Evolutionary conservation across 2,113 vertebrate species (phyloP), one percentile per base, ranked within the genome.

Genomic region (Fukomys damarensis): DNA sequence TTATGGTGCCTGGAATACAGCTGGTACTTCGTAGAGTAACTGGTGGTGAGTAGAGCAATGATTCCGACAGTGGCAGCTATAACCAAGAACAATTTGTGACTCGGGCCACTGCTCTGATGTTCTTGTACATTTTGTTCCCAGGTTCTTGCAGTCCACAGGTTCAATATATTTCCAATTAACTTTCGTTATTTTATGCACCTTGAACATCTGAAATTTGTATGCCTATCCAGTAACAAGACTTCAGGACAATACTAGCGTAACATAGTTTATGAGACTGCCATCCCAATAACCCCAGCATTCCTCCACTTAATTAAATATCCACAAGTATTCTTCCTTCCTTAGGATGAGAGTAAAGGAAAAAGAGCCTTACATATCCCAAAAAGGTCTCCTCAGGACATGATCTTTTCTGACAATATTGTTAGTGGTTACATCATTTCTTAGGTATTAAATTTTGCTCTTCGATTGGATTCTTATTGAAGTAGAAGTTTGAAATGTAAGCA

Each of bases 391-490:
- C 6, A 17, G 56, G 22, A 4, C 38, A n/a, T 81, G 41, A 82
- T 87, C 0, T 66, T 86, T 10, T 20, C 68, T 32, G 56, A 46
- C 26, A 94, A 93, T 76, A 79, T 6, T 83, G 5, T 76, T 91
- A 49, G 85, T 26, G 0, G 7, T 52, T 41, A 81, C n/a, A 59
- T 85, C 28, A 86, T 85, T 11, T 65, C 52, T 46, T 85, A 83
- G 28, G 79, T 83, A 52, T n/a, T 91, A 68, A 90, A 52, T 86
- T 66, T n/a, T 63, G 76, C 46, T 88, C 41, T 22, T 86, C 70
- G 90, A 59, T 86, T n/a, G 79, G 22, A 52, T 61, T 79, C 10
- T 86, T 52, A 63, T 26, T 94, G 35, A 96, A 86, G 13, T 59
- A 28, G 7, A 24, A 81, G 28, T 68, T 86, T 66, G 26, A 54